Evolutionary conservation across 2,888 invertebrate species (phyloP), one percentile per base, ranked within the genome.

Genomic region (Pandemis heparana): DNA sequence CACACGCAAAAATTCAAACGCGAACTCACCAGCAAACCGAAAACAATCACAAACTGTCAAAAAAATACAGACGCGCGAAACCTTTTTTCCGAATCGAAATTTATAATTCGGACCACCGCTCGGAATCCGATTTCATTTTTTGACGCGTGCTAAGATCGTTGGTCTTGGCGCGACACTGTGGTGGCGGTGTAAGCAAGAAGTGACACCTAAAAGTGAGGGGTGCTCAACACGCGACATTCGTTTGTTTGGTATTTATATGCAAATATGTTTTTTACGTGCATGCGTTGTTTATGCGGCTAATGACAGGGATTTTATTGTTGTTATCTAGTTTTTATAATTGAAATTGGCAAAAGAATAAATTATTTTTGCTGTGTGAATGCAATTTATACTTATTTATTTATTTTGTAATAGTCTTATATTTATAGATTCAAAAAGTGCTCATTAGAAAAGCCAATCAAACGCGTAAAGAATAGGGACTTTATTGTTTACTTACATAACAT

Each of bases 141-240:
- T 71, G 72, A 74, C 66, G 68, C 92, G 92, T 91, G 91, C 86
- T 87, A 76, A 79, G 81, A 83, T 83, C 84, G 85, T 87, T 87
- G 88, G 83, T 83, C 82, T 67, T 83, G 72, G 70, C 88, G 83
- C 90, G 87, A 80, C 80, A 92, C 92, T 92, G 90, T 80, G 74
- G 75, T 43, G 43, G 43, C 23, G 79, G 76, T 82, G 77, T 84
- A 82, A 82, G 16, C 82, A 81, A 48, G 53, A 75, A 71, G 81
- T 83, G 76, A 76, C 77, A 76, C 80, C 79, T 77, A 71, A 46
- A 74, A 77, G 83, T 82, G 85, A 83, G 90, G 83, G 86, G 88
- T 85, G 75, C 74, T 74, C 76, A 88, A 88, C 89, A 85, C 88
- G 88, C 81, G 81, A 85, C 87, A 87, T 87, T 87, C 87, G 79